Evolutionary conservation across 1,140 invertebrate species (phyloP), one percentile per base, ranked within the genome.

Genomic region (Hetaerina americana): DNA sequence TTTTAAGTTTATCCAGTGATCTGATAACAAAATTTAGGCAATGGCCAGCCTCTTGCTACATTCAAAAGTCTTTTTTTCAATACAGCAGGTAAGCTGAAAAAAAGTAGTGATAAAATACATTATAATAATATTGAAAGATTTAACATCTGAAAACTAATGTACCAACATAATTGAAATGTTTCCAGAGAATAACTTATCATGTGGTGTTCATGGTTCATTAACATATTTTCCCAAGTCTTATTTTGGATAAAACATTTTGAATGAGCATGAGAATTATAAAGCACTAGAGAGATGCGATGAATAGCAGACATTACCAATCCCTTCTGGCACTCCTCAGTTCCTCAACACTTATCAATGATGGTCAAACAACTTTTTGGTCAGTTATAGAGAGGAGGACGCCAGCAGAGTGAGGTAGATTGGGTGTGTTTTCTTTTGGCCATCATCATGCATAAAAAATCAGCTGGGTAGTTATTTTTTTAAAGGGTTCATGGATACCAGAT

Each of bases 181-280:
- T n/a, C n/a, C n/a, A n/a, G n/a, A n/a, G n/a, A n/a, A n/a, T n/a
- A n/a, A n/a, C n/a, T n/a, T n/a, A n/a, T n/a, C n/a, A n/a, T n/a
- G n/a, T n/a, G n/a, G n/a, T n/a, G n/a, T n/a, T n/a, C n/a, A n/a
- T n/a, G n/a, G n/a, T n/a, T n/a, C n/a, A n/a, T n/a, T n/a, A n/a
- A n/a, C n/a, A n/a, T n/a, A n/a, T n/a, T n/a, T n/a, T n/a, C n/a
- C n/a, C n/a, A n/a, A n/a, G n/a, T n/a, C n/a, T n/a, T n/a, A n/a
- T n/a, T 57, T n/a, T 57, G 40, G 40, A 57, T n/a, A 57, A 57
- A 57, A 57, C 40, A 57, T 57, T 57, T 57, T 57, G 40, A 57
- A 57, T 57, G 40, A 57, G 40, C 40, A 57, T 57, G 40, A 57
- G 40, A 5, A n/a, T 57, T n/a, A 57, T 57, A 57, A n/a, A 57